phyloP scores from a whole-genome alignment of 2,888 invertebrate genomes.

The Busseola fusca region DNA sequence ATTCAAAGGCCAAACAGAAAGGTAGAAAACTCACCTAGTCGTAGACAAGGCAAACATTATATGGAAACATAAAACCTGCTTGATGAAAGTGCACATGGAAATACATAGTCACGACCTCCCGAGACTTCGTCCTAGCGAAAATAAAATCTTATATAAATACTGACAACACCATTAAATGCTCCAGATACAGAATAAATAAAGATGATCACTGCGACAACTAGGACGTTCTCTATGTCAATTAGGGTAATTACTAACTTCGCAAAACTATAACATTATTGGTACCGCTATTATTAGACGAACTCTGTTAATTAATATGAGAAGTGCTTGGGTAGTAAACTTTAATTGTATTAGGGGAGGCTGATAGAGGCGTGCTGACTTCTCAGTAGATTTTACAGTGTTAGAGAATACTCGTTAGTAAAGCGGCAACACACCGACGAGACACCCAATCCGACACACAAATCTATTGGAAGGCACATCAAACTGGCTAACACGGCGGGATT shows the following conservation, averaged over 20 bases:
- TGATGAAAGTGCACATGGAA: slow-evolving; percentile 25
- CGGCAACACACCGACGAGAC: slow-evolving; percentile 10
- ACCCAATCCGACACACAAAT: slow-evolving; percentile 29
- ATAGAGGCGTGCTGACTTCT: slow-evolving; percentile 1
- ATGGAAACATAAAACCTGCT: slow-evolving; percentile 22
- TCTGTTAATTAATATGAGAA: slow-evolving; percentile 44
- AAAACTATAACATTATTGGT: slow-evolving; percentile 47
- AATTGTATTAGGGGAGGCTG: slow-evolving; percentile 49
- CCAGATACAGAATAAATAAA: slow-evolving; percentile 28
- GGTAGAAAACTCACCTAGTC: slow-evolving; percentile 19
- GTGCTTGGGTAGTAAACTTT: slow-evolving; percentile 42
- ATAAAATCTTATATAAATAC: slow-evolving; percentile 20
- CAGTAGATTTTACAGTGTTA: slow-evolving; percentile 32
- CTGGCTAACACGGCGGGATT: slow-evolving; percentile 43
- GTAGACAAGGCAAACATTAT: slow-evolving; percentile 32
- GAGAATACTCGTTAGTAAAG: slow-evolving; percentile 41
- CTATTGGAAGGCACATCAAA: slow-evolving; percentile 43
- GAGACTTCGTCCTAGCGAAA: background rate
- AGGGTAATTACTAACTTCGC: slow-evolving; percentile 52
- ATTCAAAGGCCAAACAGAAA: slow-evolving; percentile 33
- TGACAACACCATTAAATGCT: slow-evolving; percentile 12
- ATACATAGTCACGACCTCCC: slow-evolving; percentile 11
- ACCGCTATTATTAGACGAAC: slow-evolving; percentile 45
- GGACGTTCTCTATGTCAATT: slow-evolving; percentile 52
- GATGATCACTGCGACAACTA: slow-evolving; percentile 27